Evolutionary conservation across 2,888 invertebrate species (phyloP).

Genomic region (Melanargia galathea): DNA sequence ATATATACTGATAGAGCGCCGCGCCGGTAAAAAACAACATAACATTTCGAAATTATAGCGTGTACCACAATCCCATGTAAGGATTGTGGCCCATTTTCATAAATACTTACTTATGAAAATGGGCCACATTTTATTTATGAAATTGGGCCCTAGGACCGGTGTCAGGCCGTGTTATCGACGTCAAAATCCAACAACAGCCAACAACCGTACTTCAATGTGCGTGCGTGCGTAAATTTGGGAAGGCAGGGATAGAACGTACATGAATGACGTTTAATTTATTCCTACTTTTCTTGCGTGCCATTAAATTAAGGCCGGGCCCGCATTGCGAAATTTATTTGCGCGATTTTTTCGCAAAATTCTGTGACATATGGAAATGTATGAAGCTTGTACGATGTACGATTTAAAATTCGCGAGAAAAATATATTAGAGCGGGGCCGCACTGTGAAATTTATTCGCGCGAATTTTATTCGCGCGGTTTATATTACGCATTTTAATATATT

Average conservation of each 20-base stretch:
- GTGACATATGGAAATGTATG: too few relatives aligned
- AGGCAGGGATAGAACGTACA: background rate
- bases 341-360: background rate
- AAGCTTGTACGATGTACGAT: too few relatives aligned
- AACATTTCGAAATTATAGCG: background rate
- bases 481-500: too few relatives aligned
- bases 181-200: slow-evolving; percentile 7
- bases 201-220: slow-evolving; percentile 8
- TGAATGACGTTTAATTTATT: slow-evolving; percentile 9
- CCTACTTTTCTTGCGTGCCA: background rate
- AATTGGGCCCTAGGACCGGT: slow-evolving; percentile 11
- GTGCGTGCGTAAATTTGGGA: background rate
- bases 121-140: too few relatives aligned
- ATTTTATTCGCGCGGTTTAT: too few relatives aligned
- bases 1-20: too few relatives aligned
- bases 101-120: background rate
- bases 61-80: background rate
- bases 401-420: too few relatives aligned
- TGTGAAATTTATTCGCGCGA: too few relatives aligned
- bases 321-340: too few relatives aligned
- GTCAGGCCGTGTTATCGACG: slow-evolving; percentile 7
- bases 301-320: background rate
- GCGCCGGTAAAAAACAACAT: background rate
- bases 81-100: slow-evolving; percentile 4
- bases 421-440: too few relatives aligned